A percentile compares a stretch with the other conserved stretches of the same genome.
Conservation (phyloP, 2,888 invertebrate genomes). For the Drosophila prolongata region DNA sequence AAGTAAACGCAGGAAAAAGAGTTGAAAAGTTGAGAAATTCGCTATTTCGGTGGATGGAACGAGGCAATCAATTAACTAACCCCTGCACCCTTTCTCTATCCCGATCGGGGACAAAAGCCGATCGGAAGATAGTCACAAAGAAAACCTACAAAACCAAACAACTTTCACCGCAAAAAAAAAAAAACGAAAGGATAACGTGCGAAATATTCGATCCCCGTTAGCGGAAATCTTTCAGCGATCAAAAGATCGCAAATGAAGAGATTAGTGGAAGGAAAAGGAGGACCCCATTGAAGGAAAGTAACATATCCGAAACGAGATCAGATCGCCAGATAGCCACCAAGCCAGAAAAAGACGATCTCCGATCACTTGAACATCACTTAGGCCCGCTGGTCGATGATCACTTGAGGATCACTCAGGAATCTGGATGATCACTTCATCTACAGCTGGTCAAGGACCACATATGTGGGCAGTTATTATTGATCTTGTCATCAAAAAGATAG, state of each 20-base stretch:
- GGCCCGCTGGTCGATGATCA: slow-evolving; percentile 9
- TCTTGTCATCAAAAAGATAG: slow-evolving; percentile 27
- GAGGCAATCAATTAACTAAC: slow-evolving; percentile 67
- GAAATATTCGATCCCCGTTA: slow-evolving; percentile 47
- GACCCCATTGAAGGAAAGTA: too few species aligned
- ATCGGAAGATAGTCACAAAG: slow-evolving; percentile 21
- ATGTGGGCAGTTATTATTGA: slow-evolving; percentile 39
- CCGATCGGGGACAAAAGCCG: slow-evolving; percentile 11
- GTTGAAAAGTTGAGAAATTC: slow-evolving; percentile 71
- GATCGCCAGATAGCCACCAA: slow-evolving; percentile 18
- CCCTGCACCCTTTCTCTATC: slow-evolving; percentile 36
- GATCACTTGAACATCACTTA: slow-evolving; percentile 39
- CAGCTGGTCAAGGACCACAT: slow-evolving; percentile 35
- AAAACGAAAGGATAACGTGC: slow-evolving; percentile 57
- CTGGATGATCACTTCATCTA: slow-evolving; percentile 13
- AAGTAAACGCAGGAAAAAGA: slow-evolving; percentile 52
- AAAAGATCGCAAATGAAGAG: slow-evolving; percentile 27
- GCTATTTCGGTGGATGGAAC: slow-evolving; percentile 32
- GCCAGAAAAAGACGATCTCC: slow-evolving; percentile 17
- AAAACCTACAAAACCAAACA: slow-evolving; percentile 61
- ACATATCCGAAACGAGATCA: slow-evolving; percentile 14
- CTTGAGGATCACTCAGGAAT: slow-evolving; percentile 35
- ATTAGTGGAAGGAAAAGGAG: background rate
- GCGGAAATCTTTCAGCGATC: slow-evolving; percentile 45
- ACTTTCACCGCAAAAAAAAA: slow-evolving; percentile 71